These are phyloP conservation scores for Spilosoma lubricipeda DNA, from an alignment of 2,888 invertebrate genomes.

Conservation along the genomic window DNA sequence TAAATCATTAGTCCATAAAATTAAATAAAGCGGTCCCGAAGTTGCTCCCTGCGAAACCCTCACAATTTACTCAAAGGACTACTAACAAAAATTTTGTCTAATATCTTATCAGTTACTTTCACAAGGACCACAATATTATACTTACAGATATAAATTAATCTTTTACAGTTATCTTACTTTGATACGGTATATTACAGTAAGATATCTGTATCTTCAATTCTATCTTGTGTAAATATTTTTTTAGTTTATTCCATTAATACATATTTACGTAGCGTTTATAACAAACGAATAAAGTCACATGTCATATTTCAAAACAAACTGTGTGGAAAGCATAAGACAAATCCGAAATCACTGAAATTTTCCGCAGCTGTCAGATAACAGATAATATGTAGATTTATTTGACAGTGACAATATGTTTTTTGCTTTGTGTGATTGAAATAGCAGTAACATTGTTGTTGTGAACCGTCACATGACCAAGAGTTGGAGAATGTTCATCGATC, in stretches of 20 bases:
- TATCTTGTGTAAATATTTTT: background rate
- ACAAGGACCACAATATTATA: background rate
- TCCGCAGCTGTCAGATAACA: conserved; percentile 51
- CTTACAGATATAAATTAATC: background rate
- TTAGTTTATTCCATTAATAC: background rate
- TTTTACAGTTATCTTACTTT: background rate
- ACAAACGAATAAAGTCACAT: background rate
- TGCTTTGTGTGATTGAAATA: conserved; percentile 15
- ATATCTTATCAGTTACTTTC: conserved; percentile 4
- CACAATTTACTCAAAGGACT: background rate
- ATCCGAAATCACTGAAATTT: conserved; percentile 36
- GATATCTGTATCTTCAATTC: background rate
- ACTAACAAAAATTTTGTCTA: background rate
- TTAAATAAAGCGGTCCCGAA: background rate
- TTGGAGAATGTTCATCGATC: conserved; percentile 10
- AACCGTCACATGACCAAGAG: conserved; percentile 23
- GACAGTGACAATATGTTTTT: conserved; percentile 20
- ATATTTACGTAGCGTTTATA: background rate
- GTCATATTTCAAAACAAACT: conserved; percentile 3
- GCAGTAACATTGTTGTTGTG: conserved; percentile 12
- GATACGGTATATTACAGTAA: background rate
- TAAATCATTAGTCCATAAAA: background rate
- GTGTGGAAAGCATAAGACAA: background rate
- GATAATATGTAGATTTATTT: conserved; percentile 20
- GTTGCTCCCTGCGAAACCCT: conserved; percentile 1